Evolutionary conservation across 2,888 invertebrate species (phyloP).

Genomic region (Formica aserva): DNA sequence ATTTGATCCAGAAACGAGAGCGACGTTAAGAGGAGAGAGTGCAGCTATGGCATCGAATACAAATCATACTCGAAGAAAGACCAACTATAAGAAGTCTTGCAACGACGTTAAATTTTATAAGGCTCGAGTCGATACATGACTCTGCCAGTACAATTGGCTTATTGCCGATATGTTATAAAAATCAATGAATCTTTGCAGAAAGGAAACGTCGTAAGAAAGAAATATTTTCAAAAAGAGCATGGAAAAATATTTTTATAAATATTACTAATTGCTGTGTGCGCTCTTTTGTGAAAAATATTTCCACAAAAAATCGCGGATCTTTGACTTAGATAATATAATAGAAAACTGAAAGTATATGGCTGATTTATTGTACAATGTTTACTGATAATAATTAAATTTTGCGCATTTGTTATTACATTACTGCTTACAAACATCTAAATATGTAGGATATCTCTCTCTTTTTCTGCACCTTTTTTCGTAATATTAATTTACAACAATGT

Average conservation of each 20-base stretch:
- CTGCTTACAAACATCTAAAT: neutral
- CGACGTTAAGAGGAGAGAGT: conserved; percentile 17
- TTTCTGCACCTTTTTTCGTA: neutral
- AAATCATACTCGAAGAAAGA: conserved; percentile 51
- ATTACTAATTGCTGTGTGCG: neutral
- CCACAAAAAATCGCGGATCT: neutral
- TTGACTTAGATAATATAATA: neutral
- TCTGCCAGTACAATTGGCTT: conserved; percentile 11
- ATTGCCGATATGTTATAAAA: neutral
- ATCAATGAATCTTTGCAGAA: neutral
- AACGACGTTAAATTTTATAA: conserved; percentile 47
- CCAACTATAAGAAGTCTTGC: conserved; percentile 29
- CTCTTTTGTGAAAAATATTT: neutral
- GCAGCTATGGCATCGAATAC: conserved; percentile 45
- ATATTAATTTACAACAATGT: neutral
- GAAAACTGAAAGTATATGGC: neutral
- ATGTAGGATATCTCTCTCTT: neutral
- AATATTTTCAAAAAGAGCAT: neutral
- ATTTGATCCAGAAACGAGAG: conserved; percentile 52
- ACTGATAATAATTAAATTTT: neutral
- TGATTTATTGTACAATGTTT: neutral
- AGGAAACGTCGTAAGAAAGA: neutral
- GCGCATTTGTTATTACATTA: neutral
- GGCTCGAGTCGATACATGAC: neutral
- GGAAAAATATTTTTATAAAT: neutral